Evolutionary conservation across 35 echinoderm and acorn worm species (phyloP).

Genomic region (Amphiura filiformis): DNA sequence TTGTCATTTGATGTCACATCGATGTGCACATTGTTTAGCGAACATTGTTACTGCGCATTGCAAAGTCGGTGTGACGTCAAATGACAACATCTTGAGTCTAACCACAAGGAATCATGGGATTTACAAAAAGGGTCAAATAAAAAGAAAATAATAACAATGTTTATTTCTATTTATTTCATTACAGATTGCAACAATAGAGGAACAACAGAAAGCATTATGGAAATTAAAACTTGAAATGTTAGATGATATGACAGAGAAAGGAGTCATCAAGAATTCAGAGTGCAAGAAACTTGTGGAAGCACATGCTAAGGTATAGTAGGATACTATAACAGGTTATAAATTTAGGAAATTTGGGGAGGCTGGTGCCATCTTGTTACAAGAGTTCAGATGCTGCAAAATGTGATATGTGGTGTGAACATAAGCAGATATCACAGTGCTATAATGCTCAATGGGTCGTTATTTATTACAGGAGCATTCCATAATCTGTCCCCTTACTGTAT

Average conservation of each 20-base stretch:
- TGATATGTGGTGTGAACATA: not conserved
- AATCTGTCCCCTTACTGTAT: too few species aligned
- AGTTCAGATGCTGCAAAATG: not conserved
- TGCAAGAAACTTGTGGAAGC: conserved; percentile 89
- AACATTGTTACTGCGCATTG: too few species aligned
- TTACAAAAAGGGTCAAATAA: too few species aligned
- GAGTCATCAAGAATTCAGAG: conserved; percentile 77
- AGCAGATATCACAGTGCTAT: not conserved
- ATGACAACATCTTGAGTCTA: too few species aligned
- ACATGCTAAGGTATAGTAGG: conserved; percentile 75
- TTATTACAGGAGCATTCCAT: too few species aligned
- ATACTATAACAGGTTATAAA: not conserved
- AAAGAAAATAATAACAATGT: too few species aligned
- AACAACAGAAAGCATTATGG: conserved; percentile 87
- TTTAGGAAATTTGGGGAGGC: not conserved
- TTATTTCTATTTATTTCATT: not conserved
- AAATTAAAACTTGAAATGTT: conserved; percentile 96
- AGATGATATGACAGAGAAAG: conserved; percentile 96
- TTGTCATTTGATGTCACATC: too few species aligned
- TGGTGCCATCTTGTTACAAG: not conserved
- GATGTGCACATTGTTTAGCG: too few species aligned
- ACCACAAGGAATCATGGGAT: too few species aligned
- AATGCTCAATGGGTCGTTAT: not conserved
- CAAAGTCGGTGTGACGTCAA: too few species aligned
- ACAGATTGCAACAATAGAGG: conserved; percentile 92